Base-by-base conservation (phyloP, 2,113 vertebrate species). In the Pseudorasbora parva region DNA sequence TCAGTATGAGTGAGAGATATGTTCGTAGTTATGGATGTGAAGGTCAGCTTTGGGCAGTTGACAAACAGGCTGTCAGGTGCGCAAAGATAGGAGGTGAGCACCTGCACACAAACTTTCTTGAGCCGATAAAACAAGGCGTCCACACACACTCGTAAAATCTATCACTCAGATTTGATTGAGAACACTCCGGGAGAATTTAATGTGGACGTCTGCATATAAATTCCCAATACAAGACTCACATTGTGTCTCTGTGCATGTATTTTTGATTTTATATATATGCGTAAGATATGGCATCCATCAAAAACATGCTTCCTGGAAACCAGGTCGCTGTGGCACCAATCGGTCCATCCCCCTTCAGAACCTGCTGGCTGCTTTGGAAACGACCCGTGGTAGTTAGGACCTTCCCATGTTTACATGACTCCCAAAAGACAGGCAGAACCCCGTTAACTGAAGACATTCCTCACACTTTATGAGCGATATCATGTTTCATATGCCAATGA, bases 11-110 rank as follows among this genome's bases (percentile, higher is more conserved):
- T 84, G 82, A 79, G 82, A 56, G 86, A 87, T 57, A n/a, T 25
- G n/a, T 80, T 82, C 54, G 37, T 90, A 89, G 87, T 91, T 89
- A 86, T 94, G 94, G 95, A 95, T 94, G 94, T 97, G 96, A 97
- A 99, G 97, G 97, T 97, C 96, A 97, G 95, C 78, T 89, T 86
- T 95, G 96, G 95, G 93, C 93, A 93, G 94, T 95, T 98, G 96
- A 98, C 95, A 97, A 97, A 98, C 96, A 97, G 96, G 95, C 95
- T 97, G 97, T 97, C 96, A 97, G 92, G 92, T 87, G 85, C 93
- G 92, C 92, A 96, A 94, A 96, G 95, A 97, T 96, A 71, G 92
- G 96, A 97, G 91, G 94, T 95, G 96, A 91, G 27, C 78, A 81
- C 87, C 86, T 86, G 87, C 87, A 89, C 80, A 75, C 85, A 57